phyloP scores from a whole-genome alignment of 2,113 vertebrate genomes.

The Pristiophorus japonicus region DNA sequence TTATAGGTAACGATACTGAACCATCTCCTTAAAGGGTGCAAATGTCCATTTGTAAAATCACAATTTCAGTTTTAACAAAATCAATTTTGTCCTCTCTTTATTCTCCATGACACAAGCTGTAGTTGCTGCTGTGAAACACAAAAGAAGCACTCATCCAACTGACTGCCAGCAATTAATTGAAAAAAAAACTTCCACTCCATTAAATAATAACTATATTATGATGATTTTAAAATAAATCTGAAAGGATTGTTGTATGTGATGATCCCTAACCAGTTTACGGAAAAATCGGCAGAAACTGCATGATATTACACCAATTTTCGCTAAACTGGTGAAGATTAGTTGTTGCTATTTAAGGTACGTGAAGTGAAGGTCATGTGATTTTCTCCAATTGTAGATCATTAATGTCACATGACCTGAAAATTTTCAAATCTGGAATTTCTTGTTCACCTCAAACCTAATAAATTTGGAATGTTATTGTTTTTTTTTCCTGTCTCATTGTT shows the following conservation, averaged over 20 bases:
- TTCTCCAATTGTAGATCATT: background rate
- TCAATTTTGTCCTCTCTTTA: constrained; percentile 9
- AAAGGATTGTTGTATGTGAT: constrained; percentile 11
- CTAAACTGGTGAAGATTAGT: background rate
- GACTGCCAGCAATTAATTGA: background rate
- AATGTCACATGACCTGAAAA: background rate
- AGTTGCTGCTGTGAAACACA: constrained; percentile 17
- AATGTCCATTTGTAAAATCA: background rate
- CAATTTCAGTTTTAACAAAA: background rate
- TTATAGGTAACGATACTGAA: background rate
- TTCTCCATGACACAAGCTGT: background rate
- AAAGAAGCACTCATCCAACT: constrained; percentile 17
- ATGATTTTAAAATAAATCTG: constrained; percentile 23
- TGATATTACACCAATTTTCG: background rate
- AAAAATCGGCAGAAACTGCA: background rate
- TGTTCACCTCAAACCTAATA: background rate
- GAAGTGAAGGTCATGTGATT: background rate
- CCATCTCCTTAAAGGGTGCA: background rate
- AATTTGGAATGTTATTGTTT: background rate
- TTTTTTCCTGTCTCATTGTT: background rate
- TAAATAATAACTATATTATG: background rate
- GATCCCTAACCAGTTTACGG: background rate
- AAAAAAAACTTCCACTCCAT: constrained; percentile 27
- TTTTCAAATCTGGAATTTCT: background rate
- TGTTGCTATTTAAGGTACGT: background rate